Conservation (phyloP, 2,113 vertebrate species). For the Origma solitaria region DNA sequence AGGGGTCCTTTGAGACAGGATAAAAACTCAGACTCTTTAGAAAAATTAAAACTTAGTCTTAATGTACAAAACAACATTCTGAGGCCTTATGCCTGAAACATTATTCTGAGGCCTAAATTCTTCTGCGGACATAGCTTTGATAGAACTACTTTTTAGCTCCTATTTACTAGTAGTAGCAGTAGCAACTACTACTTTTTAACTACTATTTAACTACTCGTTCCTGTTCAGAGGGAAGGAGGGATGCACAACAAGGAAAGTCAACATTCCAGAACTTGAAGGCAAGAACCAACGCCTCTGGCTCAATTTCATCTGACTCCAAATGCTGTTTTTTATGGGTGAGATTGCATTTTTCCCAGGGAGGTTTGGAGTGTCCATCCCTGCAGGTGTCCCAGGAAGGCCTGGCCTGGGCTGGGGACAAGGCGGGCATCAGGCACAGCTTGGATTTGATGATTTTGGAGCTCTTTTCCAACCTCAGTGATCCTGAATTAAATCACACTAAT, state of each 20-base stretch:
- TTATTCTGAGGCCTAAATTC: not conserved
- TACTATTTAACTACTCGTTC: not conserved
- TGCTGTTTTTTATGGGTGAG: not conserved
- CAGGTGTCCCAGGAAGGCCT: not conserved
- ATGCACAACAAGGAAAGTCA: not conserved
- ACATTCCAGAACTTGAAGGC: not conserved
- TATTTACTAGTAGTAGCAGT: not conserved
- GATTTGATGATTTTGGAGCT: not conserved
- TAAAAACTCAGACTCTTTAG: not conserved
- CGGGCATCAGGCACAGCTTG: rapidly evolving
- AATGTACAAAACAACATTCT: not conserved
- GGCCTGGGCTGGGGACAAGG: not conserved
- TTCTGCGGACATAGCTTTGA: not conserved
- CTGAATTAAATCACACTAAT: not conserved
- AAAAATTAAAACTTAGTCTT: not conserved
- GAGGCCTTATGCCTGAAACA: not conserved
- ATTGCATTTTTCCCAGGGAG: not conserved
- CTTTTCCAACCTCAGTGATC: not conserved
- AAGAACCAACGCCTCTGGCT: not conserved
- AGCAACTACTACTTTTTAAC: not conserved
- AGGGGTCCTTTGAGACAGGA: not conserved
- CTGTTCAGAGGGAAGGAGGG: not conserved
- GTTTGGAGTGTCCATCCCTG: not conserved
- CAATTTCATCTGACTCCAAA: not conserved
- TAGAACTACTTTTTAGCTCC: not conserved